Evolutionary conservation across 1,140 invertebrate species (phyloP), one percentile per base, ranked within the genome.

Genomic region (Ips typographus): DNA sequence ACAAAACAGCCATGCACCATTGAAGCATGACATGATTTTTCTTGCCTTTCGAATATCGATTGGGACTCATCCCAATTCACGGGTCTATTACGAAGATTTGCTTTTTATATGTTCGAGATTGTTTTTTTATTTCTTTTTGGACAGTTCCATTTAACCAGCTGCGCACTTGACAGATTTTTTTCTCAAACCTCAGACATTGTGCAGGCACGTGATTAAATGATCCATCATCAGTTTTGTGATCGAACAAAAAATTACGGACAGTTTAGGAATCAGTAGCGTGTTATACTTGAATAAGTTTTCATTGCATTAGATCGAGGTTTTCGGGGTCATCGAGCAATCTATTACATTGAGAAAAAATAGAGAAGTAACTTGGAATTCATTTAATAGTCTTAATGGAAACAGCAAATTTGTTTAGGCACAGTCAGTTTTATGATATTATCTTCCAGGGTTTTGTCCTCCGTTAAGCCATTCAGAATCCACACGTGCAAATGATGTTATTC

Each of bases 101-200:
- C 41, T 63, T 62, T 68, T 68, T 56, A 62, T 56, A 44, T 2
- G 43, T 51, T 49, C 39, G 41, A 65, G 8, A 37, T 52, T 49
- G 38, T 59, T 62, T 36, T 63, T 65, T 65, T 65, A 43, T 40
- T 39, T 41, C 51, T 3, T 57, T 69, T 53, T 40, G 41, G 52
- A 38, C 52, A 63, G 52, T 70, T 64, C 60, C 68, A 70, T 70
- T 70, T 70, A 70, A 70, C 68, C 68, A 70, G 60, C 68, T 70
- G 53, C 60, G 43, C 61, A 70, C 52, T 64, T 70, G 61, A 70
- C 68, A 70, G 61, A 64, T 70, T 70, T 70, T 70, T 70, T 68
- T 53, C 53, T 40, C 58, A 64, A 70, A 70, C 68, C 68, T 70
- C 65, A 68, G 58, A 43, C 53, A 49, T 64, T 64, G 60, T 63